These are phyloP conservation scores for Zeugodacus cucurbitae DNA, from an alignment of 1,140 invertebrate genomes.

Conservation along the genomic window DNA sequence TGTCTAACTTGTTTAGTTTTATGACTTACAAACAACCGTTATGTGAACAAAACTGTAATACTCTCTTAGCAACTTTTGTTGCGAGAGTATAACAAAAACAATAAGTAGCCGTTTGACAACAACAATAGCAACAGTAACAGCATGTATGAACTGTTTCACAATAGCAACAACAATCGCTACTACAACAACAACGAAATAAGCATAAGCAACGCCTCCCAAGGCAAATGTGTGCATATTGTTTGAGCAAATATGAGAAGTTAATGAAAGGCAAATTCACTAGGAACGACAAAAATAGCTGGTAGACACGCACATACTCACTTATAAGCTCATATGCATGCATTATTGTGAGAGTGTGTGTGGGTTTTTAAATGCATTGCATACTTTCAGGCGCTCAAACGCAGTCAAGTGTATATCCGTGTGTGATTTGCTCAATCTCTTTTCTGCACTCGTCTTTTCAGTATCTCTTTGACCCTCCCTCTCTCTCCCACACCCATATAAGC, in stretches of 20 bases:
- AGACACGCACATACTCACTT: not conserved
- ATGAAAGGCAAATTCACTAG: constrained; percentile 1
- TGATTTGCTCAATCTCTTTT: not conserved
- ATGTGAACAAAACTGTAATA: too few relatives aligned
- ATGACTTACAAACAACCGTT: too few relatives aligned
- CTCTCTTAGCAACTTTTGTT: too few relatives aligned
- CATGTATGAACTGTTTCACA: not conserved
- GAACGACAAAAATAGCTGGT: not conserved
- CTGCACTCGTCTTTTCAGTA: too few relatives aligned
- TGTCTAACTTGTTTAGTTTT: too few relatives aligned
- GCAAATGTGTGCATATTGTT: not conserved
- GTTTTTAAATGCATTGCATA: not conserved
- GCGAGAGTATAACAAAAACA: too few relatives aligned
- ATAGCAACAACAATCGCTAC: not conserved
- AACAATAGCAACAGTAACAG: too few relatives aligned
- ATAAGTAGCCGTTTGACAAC: too few relatives aligned
- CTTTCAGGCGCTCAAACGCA: not conserved
- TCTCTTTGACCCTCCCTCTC: not conserved
- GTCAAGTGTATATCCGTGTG: not conserved
- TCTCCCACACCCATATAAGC: too few relatives aligned
- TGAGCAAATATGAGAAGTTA: constrained; percentile 28
- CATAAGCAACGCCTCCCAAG: not conserved
- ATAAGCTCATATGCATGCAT: not conserved
- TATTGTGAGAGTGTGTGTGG: not conserved
- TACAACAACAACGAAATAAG: not conserved